Evolutionary conservation across 2,888 invertebrate genomes (phyloP), one percentile per base, ranked within the genome.

Genomic region (Himalopsyche tibetana): DNA sequence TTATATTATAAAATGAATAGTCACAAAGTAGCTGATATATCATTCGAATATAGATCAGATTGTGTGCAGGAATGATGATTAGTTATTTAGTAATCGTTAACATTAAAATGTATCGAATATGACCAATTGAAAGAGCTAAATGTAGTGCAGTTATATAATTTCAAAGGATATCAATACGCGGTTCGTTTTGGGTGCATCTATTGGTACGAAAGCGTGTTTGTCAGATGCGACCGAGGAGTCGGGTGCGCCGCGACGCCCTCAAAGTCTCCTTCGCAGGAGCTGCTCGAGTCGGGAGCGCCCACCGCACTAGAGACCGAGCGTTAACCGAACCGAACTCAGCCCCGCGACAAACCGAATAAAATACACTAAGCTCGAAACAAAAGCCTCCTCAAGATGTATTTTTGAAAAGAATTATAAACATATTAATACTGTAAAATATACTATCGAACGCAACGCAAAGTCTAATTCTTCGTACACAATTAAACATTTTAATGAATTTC

Each of bases 191-290:
- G 15, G 6, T 63, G n/a, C 63, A 28, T 12, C n/a, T 63, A 63
- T 63, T 63, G 63, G 63, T 28, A 63, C 19, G 28, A 63, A 63
- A 6, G 19, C 63, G 63, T 63, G 63, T 63, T 63, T 63, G 63
- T 15, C 63, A 63, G 63, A 63, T 19, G 63, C 63, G 63, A 28
- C 63, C 63, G 63, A 63, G 63, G 63, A 19, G 11, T 28, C 28
- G 63, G 63, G 63, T 28, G 63, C n/a, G 28, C 63, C 63, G 63
- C 63, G 63, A 63, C 63, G 63, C 63, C 63, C 63, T 63, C 63
- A 19, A 63, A 63, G 63, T 28, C 28, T 63, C 63, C 63, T 63
- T 28, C 63, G 51, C 51, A 51, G 51, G 51, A 51, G 51, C 19
- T 19, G 28, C 28, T 36, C 74, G 38, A 19, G 28, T 28, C 80